These are phyloP conservation scores for Panurus biarmicus DNA, from an alignment of 2,113 vertebrate genomes.

Conservation along the genomic window DNA sequence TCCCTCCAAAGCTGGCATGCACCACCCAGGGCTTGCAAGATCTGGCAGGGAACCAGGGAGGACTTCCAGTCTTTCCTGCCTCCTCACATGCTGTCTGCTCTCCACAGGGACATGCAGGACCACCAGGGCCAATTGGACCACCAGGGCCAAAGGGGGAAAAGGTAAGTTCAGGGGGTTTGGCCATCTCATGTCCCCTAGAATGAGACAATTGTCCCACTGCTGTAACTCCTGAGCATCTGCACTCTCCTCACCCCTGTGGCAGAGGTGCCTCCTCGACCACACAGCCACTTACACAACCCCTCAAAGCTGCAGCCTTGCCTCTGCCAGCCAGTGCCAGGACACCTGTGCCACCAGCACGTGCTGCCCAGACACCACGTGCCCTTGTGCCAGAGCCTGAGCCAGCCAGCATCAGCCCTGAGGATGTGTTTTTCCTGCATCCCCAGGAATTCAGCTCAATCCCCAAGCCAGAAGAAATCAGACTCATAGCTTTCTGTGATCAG, in stretches of 20 bases:
- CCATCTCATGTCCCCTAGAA: not conserved
- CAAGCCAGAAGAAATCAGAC: not conserved
- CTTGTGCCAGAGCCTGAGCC: not conserved
- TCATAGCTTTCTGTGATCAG: not conserved
- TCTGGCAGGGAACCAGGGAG: not conserved
- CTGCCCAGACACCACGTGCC: not conserved
- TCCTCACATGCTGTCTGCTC: not conserved
- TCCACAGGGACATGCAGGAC: constrained; percentile 86
- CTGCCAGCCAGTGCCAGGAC: not conserved
- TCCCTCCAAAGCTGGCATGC: not conserved
- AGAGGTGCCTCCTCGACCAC: not conserved
- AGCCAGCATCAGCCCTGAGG: accelerated
- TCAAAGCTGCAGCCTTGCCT: not conserved
- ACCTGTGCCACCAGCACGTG: not conserved
- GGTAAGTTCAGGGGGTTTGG: constrained; percentile 63
- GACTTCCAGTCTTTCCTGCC: not conserved
- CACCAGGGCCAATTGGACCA: constrained; percentile 81
- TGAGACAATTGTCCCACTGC: not conserved
- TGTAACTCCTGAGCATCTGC: not conserved
- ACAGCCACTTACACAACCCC: not conserved
- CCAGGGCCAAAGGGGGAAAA: constrained; percentile 93
- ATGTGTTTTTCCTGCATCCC: accelerated
- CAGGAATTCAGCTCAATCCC: not conserved
- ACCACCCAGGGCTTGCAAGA: not conserved
- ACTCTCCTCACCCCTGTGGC: not conserved